Evolutionary conservation across 2,797 vertebrate species (phyloP), one percentile per base, ranked within the genome.

Genomic region (Spheniscus humboldti): DNA sequence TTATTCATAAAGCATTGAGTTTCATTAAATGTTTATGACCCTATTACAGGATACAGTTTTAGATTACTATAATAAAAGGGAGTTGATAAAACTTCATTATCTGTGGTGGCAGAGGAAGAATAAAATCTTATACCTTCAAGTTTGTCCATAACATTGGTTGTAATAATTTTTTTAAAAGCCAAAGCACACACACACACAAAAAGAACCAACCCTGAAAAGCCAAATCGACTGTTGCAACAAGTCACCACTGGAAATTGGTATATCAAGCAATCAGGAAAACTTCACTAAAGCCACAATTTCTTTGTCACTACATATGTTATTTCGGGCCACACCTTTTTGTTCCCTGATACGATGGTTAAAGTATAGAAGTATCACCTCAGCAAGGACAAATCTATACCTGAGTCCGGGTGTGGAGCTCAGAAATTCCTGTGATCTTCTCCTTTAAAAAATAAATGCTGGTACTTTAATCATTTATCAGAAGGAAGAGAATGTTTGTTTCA

Each of bases 31-130:
- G 96, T 98, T 98, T 98, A 98, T 93, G 96, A 97, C 95, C 96
- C 96, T 96, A 98, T 98, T 98, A 97, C 85, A 96, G 84, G 93
- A 94, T 97, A 96, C 97, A 97, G 97, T 97, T 98, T 97, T 97
- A 97, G 97, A 97, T 95, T 88, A 91, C 96, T 90, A 25, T 97
- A 97, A 98, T 98, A 98, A 98, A 98, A 98, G 78, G 92, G 85
- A 98, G 96, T 97, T 98, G 97, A 97, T 98, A 98, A 98, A 98
- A 97, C 96, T 98, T 98, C 97, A 98, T 98, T 98, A 97, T 97
- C 97, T 96, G 41, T 91, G 88, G 16, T 97, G 97, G 95, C 96
- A 97, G 94, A 98, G 92, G 91, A 97, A 96, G 94, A 97, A 87
- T 98, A 97, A 98, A 97, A 97, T 93, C 96, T 97, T 95, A 96